Evolutionary conservation across 2,888 invertebrate genomes (phyloP).

Genomic region (Seira musarum): DNA sequence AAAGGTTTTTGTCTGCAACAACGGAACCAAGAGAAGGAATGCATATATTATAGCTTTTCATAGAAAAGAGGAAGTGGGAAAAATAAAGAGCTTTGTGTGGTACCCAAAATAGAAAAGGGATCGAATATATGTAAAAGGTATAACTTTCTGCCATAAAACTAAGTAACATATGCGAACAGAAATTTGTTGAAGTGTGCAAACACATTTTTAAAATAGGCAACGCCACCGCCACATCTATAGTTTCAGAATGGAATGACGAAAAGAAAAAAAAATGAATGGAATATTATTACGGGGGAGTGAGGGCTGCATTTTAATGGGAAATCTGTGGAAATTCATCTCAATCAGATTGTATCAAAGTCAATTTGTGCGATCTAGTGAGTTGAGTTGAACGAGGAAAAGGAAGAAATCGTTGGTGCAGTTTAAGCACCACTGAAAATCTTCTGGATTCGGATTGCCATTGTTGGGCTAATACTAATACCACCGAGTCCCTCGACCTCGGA

Average conservation of each 20-base stretch:
- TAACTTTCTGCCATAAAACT: no score
- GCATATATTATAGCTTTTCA: no score
- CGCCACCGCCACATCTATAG: neutral
- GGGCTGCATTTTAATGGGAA: constrained; percentile 46
- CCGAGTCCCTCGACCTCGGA: neutral
- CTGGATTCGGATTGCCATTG: no score
- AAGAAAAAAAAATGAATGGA: constrained; percentile 27
- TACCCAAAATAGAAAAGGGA: neutral
- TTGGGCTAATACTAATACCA: neutral
- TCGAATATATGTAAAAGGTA: neutral
- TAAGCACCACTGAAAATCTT: neutral
- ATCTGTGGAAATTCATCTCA: constrained; percentile 52
- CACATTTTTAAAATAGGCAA: neutral
- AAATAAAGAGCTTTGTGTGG: neutral
- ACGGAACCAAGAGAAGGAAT: no score
- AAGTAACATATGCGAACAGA: constrained; percentile 21
- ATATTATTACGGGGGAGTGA: constrained; percentile 14
- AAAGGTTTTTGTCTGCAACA: no score
- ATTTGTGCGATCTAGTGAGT: constrained; percentile 12
- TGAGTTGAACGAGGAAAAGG: neutral
- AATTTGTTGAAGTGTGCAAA: constrained; percentile 17
- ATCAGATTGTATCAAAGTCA: constrained; percentile 47
- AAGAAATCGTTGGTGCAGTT: neutral
- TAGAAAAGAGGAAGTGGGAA: no score
- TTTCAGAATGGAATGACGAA: neutral